Conservation (phyloP, 2,888 invertebrate species). For the Pyrrhia umbra region DNA sequence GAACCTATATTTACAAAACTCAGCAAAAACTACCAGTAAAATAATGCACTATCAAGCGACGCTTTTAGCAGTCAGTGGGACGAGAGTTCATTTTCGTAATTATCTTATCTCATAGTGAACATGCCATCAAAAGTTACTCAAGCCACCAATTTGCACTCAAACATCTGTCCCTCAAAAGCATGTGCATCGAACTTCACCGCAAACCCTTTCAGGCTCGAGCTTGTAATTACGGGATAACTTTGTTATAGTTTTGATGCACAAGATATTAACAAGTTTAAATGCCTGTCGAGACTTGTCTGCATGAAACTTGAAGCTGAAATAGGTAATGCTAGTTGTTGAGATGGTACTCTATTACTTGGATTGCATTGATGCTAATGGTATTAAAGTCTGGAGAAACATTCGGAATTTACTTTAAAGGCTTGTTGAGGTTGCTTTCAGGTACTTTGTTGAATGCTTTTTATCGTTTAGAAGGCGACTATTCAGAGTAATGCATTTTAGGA, state of each 20-base stretch:
- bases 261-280: constrained; percentile 71
- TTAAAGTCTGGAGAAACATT: constrained; percentile 12
- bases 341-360: constrained; percentile 15
- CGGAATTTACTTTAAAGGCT: constrained; percentile 13
- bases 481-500: neutral
- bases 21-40: neutral
- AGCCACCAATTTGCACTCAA: neutral
- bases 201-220: constrained; percentile 35
- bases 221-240: constrained; percentile 53
- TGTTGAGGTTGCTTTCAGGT: constrained; percentile 9
- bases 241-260: constrained; percentile 58
- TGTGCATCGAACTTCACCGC: constrained; percentile 14
- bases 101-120: neutral
- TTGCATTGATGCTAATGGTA: constrained; percentile 29
- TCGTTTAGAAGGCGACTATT: neutral
- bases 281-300: constrained; percentile 53
- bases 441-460: neutral
- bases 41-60: neutral
- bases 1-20: too few species aligned
- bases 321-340: constrained; percentile 63
- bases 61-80: neutral
- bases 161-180: constrained; percentile 2
- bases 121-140: neutral
- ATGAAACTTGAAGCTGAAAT: constrained; percentile 56
- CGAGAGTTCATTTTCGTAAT: neutral